Evolutionary conservation across 2,113 vertebrate genomes (phyloP).

Genomic region (Camelus bactrianus): DNA sequence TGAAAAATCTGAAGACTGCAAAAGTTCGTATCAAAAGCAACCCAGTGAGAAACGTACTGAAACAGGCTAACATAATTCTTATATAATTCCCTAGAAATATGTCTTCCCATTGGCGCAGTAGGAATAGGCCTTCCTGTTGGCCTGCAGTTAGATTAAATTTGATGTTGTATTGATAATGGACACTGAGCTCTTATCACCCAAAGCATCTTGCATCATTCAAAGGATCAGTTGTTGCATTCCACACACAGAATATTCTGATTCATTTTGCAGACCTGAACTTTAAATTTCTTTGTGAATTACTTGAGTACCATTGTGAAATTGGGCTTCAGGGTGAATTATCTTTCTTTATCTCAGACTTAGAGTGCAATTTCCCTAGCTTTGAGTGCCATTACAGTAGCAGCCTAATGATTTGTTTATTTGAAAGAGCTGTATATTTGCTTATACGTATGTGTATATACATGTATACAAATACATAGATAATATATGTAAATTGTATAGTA

Average conservation of each 20-base stretch:
- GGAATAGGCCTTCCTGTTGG: neutral
- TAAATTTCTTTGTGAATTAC: neutral
- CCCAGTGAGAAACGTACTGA: neutral
- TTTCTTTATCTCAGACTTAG: neutral
- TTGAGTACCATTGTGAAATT: neutral
- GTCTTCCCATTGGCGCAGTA: neutral
- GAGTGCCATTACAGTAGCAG: neutral
- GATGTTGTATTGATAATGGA: neutral
- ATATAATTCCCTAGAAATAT: neutral
- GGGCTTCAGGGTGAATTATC: neutral
- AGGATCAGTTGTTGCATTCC: neutral
- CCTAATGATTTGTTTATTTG: neutral
- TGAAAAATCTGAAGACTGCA: neutral
- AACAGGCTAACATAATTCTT: neutral
- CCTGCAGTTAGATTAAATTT: neutral
- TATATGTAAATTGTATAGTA: neutral
- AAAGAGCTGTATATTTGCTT: neutral
- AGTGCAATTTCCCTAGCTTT: neutral
- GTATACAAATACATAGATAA: neutral
- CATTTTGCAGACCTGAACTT: neutral
- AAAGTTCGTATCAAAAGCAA: neutral
- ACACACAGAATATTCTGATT: neutral
- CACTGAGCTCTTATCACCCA: neutral
- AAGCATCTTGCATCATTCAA: neutral
- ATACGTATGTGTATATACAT: accelerated